phyloP scores from a whole-genome alignment of 2,797 vertebrate genomes.

The Neostethus bicornis region DNA sequence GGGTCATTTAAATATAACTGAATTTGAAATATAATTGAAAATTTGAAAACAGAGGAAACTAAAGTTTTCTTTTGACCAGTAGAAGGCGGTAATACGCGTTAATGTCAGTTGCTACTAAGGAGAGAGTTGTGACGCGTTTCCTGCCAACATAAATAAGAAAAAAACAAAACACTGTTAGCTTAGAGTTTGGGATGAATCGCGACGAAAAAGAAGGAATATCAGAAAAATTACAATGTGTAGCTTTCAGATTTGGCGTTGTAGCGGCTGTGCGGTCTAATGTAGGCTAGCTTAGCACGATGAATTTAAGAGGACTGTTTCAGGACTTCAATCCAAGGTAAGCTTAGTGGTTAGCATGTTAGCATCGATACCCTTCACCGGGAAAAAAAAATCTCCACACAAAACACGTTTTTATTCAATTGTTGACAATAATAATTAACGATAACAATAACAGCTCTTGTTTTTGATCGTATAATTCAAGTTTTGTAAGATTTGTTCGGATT shows the following conservation, averaged over 20 bases:
- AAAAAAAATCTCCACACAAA: neutral
- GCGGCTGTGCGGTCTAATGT: constrained; percentile 8
- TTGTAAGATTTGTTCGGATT: too few species aligned
- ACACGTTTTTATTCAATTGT: accelerated
- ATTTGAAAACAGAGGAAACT: too few species aligned
- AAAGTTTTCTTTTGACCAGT: neutral
- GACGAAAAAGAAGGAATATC: neutral
- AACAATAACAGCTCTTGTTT: accelerated
- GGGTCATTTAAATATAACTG: too few species aligned
- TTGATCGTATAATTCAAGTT: neutral
- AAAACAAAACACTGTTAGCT: constrained; percentile 33
- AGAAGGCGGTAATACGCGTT: neutral
- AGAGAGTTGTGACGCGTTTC: constrained; percentile 20
- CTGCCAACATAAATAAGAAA: neutral
- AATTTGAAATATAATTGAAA: too few species aligned
- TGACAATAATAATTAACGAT: too few species aligned
- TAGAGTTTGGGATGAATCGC: constrained; percentile 16
- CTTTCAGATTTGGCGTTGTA: constrained; percentile 5
- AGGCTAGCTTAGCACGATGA: constrained; percentile 52
- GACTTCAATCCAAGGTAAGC: constrained; percentile 78
- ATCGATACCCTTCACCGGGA: neutral
- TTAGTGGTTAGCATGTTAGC: constrained; percentile 21
- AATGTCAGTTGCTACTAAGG: too few species aligned
- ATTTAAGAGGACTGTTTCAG: constrained; percentile 76
- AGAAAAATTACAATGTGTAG: constrained; percentile 10